These are phyloP conservation scores for Fukomys damarensis DNA, from an alignment of 2,113 vertebrate genomes.

Conservation along the genomic window DNA sequence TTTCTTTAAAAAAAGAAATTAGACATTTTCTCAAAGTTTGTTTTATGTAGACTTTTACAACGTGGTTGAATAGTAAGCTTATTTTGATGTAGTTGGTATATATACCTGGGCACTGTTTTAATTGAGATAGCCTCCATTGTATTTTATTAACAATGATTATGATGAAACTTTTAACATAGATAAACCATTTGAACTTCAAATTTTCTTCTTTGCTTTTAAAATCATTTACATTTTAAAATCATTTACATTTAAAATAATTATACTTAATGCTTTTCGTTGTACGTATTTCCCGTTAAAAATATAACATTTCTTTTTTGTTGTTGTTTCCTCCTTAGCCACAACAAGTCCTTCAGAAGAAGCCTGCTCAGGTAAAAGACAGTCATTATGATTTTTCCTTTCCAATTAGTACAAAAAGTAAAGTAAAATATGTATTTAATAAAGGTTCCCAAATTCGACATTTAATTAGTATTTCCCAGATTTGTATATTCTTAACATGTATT, in stretches of 20 bases:
- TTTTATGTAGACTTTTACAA: neutral
- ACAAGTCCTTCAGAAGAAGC: constrained; percentile 95
- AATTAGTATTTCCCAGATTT: constrained; percentile 30
- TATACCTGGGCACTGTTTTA: neutral
- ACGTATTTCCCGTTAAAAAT: constrained; percentile 58
- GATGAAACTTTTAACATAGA: neutral
- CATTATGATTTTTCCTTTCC: neutral
- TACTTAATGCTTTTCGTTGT: neutral
- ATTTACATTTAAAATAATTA: neutral
- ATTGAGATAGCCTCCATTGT: neutral
- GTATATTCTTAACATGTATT: neutral
- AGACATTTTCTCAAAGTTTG: neutral
- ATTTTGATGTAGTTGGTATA: neutral
- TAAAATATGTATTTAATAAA: neutral
- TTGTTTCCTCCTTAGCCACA: constrained; percentile 92
- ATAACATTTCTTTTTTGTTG: constrained; percentile 57
- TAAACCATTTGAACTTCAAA: neutral
- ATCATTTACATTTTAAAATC: neutral
- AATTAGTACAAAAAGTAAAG: constrained; percentile 18
- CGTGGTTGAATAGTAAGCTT: neutral
- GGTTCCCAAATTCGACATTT: neutral
- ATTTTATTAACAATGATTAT: neutral
- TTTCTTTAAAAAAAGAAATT: neutral
- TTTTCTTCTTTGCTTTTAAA: constrained; percentile 3
- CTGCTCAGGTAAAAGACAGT: constrained; percentile 92